These are phyloP conservation scores for Temnothorax curvispinosus DNA, from an alignment of 1,140 invertebrate species.

Conservation along the genomic window DNA sequence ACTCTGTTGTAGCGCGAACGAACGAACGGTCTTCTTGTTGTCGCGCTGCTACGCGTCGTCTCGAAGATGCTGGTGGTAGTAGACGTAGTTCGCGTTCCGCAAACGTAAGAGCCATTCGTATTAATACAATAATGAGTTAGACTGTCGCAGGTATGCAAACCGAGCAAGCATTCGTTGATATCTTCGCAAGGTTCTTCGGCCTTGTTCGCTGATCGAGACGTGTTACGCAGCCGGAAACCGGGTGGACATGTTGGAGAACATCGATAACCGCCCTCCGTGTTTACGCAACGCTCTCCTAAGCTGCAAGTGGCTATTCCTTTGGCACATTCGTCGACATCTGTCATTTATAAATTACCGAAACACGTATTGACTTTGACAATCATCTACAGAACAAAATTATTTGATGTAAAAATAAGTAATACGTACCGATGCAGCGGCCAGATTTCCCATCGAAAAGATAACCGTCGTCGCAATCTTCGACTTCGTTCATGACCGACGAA, in stretches of 20 bases:
- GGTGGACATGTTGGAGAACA: slow-evolving; percentile 70
- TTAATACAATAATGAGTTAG: slow-evolving; percentile 92
- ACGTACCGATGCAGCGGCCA: slow-evolving; percentile 51
- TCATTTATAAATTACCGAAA: not conserved
- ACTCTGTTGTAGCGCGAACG: slow-evolving; percentile 6
- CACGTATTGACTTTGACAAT: not conserved
- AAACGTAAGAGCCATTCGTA: slow-evolving; percentile 91
- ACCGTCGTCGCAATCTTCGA: slow-evolving; percentile 27
- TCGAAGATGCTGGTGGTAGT: not conserved
- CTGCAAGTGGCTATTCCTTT: slow-evolving; percentile 88
- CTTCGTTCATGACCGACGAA: slow-evolving; percentile 2
- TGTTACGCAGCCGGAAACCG: slow-evolving; percentile 90
- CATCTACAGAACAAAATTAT: not conserved
- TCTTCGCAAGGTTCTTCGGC: slow-evolving; percentile 88
- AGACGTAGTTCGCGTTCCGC: slow-evolving; percentile 86
- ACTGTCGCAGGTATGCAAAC: slow-evolving; percentile 87
- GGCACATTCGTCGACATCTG: slow-evolving; percentile 91
- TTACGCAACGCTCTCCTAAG: slow-evolving; percentile 88
- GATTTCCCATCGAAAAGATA: slow-evolving; percentile 51
- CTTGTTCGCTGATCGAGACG: slow-evolving; percentile 87
- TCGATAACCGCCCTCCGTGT: slow-evolving; percentile 85
- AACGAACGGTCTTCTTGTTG: not conserved
- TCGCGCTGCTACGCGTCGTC: not conserved
- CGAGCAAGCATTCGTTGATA: slow-evolving; percentile 90
- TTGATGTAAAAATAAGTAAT: not conserved